These are phyloP conservation scores for Phyto melanocephala DNA, from an alignment of 2,888 invertebrate genomes.

Conservation along the genomic window DNA sequence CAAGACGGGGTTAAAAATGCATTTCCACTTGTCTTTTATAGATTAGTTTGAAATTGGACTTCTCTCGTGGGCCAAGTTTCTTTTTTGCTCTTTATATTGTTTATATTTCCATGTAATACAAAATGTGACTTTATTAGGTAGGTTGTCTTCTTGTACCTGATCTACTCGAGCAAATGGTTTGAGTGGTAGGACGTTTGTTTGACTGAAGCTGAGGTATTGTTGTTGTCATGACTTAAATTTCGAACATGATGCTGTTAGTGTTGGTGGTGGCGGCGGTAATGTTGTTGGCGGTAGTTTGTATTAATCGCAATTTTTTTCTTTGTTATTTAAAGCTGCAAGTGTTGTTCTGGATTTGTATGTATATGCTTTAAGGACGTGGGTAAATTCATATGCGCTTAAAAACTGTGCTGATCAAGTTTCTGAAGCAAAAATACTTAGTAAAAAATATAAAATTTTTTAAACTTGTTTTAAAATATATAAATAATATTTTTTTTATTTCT, in stretches of 20 bases:
- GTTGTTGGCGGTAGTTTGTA: conserved; percentile 38
- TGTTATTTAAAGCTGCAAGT: conserved; percentile 40
- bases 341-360: conserved; percentile 37
- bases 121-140: conserved; percentile 41
- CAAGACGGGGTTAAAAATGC: conserved; percentile 36
- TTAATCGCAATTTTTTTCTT: conserved; percentile 21
- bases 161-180: conserved; percentile 1
- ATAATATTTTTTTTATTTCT: no score
- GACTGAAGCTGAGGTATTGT: conserved; percentile 34
- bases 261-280: neutral
- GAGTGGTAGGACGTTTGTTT: neutral
- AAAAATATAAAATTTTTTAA: no score
- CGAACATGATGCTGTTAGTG: conserved; percentile 5
- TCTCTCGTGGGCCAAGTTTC: conserved; percentile 41
- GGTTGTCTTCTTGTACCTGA: neutral
- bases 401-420: neutral
- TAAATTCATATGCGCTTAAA: neutral
- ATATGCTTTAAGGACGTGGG: neutral
- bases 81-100: conserved; percentile 6
- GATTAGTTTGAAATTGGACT: conserved; percentile 54
- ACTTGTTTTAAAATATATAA: no score
- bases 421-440: no score
- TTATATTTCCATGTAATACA: conserved; percentile 28
- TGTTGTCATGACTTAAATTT: conserved; percentile 54
- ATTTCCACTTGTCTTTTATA: conserved; percentile 61